Evolutionary conservation across 2,113 vertebrate species (phyloP).

Genomic region (Indicator maculatus): DNA sequence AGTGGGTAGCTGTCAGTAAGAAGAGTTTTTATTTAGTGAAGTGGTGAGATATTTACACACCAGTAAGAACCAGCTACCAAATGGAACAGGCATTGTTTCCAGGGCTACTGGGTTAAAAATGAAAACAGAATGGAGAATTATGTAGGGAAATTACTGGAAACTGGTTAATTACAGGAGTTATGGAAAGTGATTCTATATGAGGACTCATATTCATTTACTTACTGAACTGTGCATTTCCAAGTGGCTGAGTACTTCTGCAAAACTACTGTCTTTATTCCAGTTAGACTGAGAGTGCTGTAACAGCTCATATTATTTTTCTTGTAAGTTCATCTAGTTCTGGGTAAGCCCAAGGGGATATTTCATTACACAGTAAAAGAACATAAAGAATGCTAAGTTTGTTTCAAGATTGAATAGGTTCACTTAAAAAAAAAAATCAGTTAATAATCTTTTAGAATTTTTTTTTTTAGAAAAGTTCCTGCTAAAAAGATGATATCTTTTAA

Average conservation of each 20-base stretch:
- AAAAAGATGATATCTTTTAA: not conserved
- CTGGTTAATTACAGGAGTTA: not conserved
- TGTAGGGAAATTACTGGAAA: not conserved
- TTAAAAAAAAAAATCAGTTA: not conserved
- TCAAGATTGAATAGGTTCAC: not conserved
- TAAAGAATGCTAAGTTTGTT: not conserved
- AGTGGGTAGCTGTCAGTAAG: not conserved
- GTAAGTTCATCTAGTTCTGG: not conserved
- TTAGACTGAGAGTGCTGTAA: not conserved
- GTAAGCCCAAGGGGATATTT: not conserved
- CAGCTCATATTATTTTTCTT: not conserved
- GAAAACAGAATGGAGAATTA: not conserved
- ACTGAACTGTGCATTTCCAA: not conserved
- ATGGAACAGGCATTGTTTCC: not conserved
- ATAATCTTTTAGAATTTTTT: not conserved
- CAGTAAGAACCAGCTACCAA: not conserved
- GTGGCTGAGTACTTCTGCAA: not conserved
- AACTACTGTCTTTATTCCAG: not conserved
- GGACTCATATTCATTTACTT: not conserved
- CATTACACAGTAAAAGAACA: not conserved
- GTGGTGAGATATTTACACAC: not conserved
- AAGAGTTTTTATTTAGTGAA: not conserved
- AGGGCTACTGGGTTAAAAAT: not conserved
- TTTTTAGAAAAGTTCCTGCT: not conserved
- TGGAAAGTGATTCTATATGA: not conserved